Evolutionary conservation across 1,140 invertebrate species (phyloP), one percentile per base, ranked within the genome.

Genomic region (Neodiprion virginianus): DNA sequence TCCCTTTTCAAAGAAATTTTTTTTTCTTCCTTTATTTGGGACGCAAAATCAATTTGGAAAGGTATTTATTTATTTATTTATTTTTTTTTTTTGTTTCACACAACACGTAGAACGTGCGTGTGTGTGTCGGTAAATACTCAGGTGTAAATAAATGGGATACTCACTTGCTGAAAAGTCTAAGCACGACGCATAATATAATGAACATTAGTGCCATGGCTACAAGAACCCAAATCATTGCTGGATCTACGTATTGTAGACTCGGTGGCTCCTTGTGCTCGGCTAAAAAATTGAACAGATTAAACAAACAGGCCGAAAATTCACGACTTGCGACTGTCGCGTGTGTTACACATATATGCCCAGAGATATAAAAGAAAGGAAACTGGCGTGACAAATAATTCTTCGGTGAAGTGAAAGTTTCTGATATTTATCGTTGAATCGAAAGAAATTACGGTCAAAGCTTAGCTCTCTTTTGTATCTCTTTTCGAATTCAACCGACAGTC

Each of bases 161-260:
- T 92, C 91, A 97, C 96, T 93, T 96, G 94, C 95, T 96, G 89
- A 98, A 98, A 79, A 98, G 91, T 84, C 95, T 92, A 73, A 98
- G 91, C 65, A 97, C 96, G 77, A 98, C 94, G 88, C 96, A 98
- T 84, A 98, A 96, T 85, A 96, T 96, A 86, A 97, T 91, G 88
- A 97, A 97, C 96, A 98, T 98, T 71, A 97, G 91, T 74, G 93
- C 95, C 93, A 98, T 95, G 48, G 93, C 96, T 69, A 96, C 95
- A 76, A 98, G 91, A 67, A 97, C 94, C 67, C 94, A 93, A 82
- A 97, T 96, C 96, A 97, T 97, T 28, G 95, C 94, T 68, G 95
- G 95, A 88, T 97, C 95, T 73, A 96, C 87, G 81, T 93, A 92
- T 71, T 89, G 89, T 73, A 92, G 89, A 75, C 87, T 88, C 50